phyloP scores from a whole-genome alignment of 2,888 invertebrate genomes.

The Argyresthia albistria region DNA sequence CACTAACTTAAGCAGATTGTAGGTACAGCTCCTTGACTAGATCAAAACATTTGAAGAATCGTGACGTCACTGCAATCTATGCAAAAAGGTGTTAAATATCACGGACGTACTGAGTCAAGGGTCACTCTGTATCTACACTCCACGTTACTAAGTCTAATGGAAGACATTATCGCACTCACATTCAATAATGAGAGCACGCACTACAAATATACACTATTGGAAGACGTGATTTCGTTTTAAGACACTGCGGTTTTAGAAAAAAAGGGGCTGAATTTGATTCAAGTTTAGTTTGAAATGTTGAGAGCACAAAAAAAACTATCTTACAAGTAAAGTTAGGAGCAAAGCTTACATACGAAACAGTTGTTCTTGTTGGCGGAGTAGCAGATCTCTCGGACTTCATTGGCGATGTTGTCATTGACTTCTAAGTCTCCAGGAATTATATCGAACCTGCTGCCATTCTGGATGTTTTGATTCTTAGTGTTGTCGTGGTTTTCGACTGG shows the following conservation, averaged over 20 bases:
- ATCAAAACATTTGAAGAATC: too few species aligned
- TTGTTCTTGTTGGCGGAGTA: constrained; percentile 42
- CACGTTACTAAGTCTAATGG: constrained; percentile 63
- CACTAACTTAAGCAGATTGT: constrained; percentile 37
- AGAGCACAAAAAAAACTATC: neutral
- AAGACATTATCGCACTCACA: constrained; percentile 52
- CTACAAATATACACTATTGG: constrained; percentile 52
- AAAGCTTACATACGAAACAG: constrained; percentile 64
- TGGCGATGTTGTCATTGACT: constrained; percentile 71
- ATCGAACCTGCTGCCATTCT: constrained; percentile 52
- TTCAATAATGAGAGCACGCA: constrained; percentile 28
- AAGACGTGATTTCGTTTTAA: constrained; percentile 69
- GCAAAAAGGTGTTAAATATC: neutral
- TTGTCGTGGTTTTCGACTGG: constrained; percentile 51
- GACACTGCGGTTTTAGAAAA: constrained; percentile 32
- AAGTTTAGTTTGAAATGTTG: neutral
- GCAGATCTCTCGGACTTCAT: constrained; percentile 71
- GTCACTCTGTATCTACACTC: constrained; percentile 13
- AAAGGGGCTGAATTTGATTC: constrained; percentile 13
- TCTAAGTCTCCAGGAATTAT: constrained; percentile 48
- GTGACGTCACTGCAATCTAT: neutral
- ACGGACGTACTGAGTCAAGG: neutral
- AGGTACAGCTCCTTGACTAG: constrained; percentile 21
- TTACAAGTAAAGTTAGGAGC: constrained; percentile 28
- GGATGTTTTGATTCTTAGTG: constrained; percentile 59